phyloP scores from a whole-genome alignment of 2,888 invertebrate genomes.

The Eilema sororculum region DNA sequence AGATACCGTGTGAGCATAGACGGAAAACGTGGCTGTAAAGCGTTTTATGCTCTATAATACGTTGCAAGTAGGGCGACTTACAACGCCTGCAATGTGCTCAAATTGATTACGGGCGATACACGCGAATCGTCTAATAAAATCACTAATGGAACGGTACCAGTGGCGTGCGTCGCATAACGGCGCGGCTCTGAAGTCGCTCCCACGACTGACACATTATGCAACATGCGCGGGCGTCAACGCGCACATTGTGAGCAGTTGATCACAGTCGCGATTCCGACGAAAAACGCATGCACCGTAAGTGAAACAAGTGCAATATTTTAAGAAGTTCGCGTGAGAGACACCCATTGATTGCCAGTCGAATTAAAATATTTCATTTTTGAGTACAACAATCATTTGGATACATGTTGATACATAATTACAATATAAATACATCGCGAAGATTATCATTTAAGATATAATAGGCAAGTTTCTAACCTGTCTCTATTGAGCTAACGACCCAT shows the following conservation, averaged over 20 bases:
- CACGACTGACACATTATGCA: slow-evolving; percentile 84
- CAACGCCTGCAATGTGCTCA: slow-evolving; percentile 68
- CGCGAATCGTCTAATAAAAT: slow-evolving; percentile 85
- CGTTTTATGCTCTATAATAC: slow-evolving; percentile 74
- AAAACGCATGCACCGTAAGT: slow-evolving; percentile 74
- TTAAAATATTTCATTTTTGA: neutral
- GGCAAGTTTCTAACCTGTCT: too few species aligned
- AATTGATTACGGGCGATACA: slow-evolving; percentile 84
- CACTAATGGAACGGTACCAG: slow-evolving; percentile 84
- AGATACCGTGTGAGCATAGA: slow-evolving; percentile 71
- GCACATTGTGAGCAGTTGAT: slow-evolving; percentile 71
- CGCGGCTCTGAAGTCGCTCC: slow-evolving; percentile 71
- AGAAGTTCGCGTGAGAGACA: slow-evolving; percentile 46
- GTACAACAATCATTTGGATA: neutral
- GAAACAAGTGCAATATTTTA: slow-evolving; percentile 52
- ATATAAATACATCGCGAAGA: too few species aligned
- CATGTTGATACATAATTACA: too few species aligned
- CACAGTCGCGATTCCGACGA: slow-evolving; percentile 69
- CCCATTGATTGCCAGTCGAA: neutral
- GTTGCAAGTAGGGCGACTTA: slow-evolving; percentile 75
- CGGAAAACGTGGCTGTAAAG: slow-evolving; percentile 63
- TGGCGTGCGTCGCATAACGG: slow-evolving; percentile 86
- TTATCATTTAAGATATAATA: too few species aligned
- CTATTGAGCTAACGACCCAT: too few species aligned
- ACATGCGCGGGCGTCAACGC: slow-evolving; percentile 69